Conservation (phyloP, 2,888 invertebrate genomes). For the Neria commutata region DNA sequence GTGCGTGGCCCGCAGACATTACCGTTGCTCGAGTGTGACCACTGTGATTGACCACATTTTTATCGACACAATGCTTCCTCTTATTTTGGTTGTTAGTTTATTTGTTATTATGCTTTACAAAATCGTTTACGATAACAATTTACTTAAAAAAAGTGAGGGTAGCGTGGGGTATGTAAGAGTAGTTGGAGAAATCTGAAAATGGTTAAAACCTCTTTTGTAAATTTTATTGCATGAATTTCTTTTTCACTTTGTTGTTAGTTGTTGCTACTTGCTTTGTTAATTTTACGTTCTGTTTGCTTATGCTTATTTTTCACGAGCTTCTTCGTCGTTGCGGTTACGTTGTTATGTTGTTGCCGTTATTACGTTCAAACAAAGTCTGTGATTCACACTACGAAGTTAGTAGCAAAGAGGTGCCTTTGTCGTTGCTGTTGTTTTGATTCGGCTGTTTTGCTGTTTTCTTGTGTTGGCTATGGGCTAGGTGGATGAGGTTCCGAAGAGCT, state of each 20-base stretch:
- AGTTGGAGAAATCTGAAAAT: neutral
- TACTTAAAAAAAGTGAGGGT: too few relatives aligned
- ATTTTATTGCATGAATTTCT: neutral
- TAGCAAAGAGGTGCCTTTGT: too few relatives aligned
- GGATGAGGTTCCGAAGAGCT: too few relatives aligned
- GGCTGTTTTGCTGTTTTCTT: too few relatives aligned
- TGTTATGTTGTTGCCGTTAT: neutral
- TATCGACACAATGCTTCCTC: neutral
- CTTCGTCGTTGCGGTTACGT: neutral
- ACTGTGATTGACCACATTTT: neutral
- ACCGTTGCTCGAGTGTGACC: slow-evolving; percentile 12
- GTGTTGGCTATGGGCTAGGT: too few relatives aligned
- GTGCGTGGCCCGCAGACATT: slow-evolving; percentile 22
- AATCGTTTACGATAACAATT: neutral
- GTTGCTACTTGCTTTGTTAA: neutral
- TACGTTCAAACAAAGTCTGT: neutral
- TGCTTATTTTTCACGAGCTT: slow-evolving; percentile 1
- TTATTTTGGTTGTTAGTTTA: neutral
- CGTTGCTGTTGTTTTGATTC: too few relatives aligned
- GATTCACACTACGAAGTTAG: too few relatives aligned
- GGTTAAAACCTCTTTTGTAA: neutral
- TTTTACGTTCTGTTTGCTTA: too few relatives aligned
- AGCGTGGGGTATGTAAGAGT: too few relatives aligned
- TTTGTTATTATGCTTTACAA: neutral
- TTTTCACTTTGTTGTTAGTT: neutral